Conservation (phyloP, 2,797 vertebrate genomes). For the Erpetoichthys calabaricus region DNA sequence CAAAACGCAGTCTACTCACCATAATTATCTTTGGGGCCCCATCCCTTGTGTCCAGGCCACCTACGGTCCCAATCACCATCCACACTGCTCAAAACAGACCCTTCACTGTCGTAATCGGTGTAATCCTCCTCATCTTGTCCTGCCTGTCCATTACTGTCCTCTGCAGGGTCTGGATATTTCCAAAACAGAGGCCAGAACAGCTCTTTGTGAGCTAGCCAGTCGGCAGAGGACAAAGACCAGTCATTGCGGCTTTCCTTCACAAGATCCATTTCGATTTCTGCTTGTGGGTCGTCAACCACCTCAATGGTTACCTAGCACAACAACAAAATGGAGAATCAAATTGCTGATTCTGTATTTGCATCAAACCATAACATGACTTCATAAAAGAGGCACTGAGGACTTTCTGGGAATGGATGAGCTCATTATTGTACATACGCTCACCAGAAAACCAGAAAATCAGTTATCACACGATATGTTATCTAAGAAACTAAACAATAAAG, state of each 20-base stretch:
- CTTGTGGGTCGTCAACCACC: conserved; percentile 63
- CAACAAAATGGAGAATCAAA: conserved; percentile 3
- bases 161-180: conserved; percentile 54
- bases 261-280: conserved; percentile 72
- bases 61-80: conserved; percentile 41
- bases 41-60: conserved; percentile 46
- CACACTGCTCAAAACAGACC: conserved; percentile 49
- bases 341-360: too few relatives aligned
- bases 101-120: conserved; percentile 54
- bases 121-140: conserved; percentile 51
- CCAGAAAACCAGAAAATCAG: too few relatives aligned
- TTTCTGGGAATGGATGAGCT: too few relatives aligned
- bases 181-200: conserved; percentile 76
- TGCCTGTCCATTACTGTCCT: conserved; percentile 29
- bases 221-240: conserved; percentile 56
- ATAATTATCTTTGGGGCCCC: conserved; percentile 58
- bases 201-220: conserved; percentile 59
- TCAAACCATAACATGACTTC: too few relatives aligned
- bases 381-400: too few relatives aligned
- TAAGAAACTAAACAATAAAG: too few relatives aligned
- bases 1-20: too few relatives aligned
- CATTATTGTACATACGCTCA: too few relatives aligned
- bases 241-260: conserved; percentile 54
- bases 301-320: conserved; percentile 64
- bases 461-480: too few relatives aligned